Percentiles rank a stretch among this genome's conserved stretches.
These are phyloP conservation scores for Rhinophrynus dorsalis DNA, from an alignment of 2,797 vertebrate species.

Conservation along the genomic window DNA sequence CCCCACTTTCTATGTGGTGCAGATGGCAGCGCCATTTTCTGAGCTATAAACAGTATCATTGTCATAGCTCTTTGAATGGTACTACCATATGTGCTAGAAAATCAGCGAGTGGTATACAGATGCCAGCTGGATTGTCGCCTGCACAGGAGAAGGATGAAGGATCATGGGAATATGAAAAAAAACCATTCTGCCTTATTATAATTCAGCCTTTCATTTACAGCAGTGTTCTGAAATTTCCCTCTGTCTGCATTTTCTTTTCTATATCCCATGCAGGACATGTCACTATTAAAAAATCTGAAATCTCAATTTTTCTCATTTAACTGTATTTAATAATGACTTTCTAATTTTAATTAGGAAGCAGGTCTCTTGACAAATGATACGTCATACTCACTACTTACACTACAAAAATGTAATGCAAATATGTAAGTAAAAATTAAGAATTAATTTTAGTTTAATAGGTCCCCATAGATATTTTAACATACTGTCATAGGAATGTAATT, in stretches of 20 bases:
- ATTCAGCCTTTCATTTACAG: not conserved
- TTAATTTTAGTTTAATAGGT: no score
- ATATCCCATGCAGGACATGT: not conserved
- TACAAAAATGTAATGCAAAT: no score
- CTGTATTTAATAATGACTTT: no score
- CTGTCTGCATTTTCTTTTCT: not conserved
- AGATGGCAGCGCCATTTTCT: conserved; percentile 90
- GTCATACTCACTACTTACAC: no score
- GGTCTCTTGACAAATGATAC: no score
- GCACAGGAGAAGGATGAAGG: conserved; percentile 46
- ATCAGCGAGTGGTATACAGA: conserved; percentile 58
- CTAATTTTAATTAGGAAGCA: no score
- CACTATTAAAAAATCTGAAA: no score
- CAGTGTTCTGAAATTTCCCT: not conserved
- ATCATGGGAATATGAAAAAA: conserved; percentile 8
- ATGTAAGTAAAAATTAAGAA: no score
- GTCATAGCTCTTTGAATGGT: conserved; percentile 98
- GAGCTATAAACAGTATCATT: conserved; percentile 84
- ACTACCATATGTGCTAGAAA: conserved; percentile 82
- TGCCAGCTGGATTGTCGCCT: conserved; percentile 51
- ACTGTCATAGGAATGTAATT: no score
- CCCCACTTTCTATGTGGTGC: conserved; percentile 63
- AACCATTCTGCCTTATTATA: conserved; percentile 29
- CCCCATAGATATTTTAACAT: no score
- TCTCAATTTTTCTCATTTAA: no score